Base-by-base conservation (phyloP, 2,888 invertebrate species). In the Crematogaster levior region DNA sequence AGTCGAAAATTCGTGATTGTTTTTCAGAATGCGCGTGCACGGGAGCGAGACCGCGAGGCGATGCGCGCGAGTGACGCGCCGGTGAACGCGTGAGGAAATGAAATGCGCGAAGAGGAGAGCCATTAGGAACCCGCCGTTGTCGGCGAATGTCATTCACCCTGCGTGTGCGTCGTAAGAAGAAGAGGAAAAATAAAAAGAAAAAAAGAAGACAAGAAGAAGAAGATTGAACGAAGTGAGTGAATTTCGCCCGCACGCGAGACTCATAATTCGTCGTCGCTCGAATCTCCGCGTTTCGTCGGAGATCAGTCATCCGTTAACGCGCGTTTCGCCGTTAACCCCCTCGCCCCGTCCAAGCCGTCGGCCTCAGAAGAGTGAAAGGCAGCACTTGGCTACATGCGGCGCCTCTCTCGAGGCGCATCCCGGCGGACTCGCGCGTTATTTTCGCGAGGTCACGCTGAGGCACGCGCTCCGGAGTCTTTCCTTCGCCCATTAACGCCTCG, bases 371-470 rank as follows among this genome's bases (percentile, higher is more conserved):
- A 81, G 87, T 86, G 87, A 87, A 87, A 88, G 87, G 86, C 46
- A 48, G 30, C 80, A 58, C 74, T 66, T 56, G 21, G 40, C 66
- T 56, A 30, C 56, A 66, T 74, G 68, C 53, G 58, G 56, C 24
- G 53, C 46, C 37, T 34, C 72, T 83, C 72, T 15, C 79, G 84
- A 51, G 84, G 70, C 51, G 34, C 72, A 84, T 75, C 88, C 74
- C 60, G 65, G 58, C 58, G 72, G 61, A 43, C 34, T 77, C 86
- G 48, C 88, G 82, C 74, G 88, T 86, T 82, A 88, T 88, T 87
- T 84, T 87, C 84, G 82, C 86, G 63, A 88, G 84, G 88, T 53
- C 88, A 65, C 61, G 53, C 46, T 58, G 75, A 85, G 68, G 43
- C 66, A 7, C 68, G 12, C 21, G 12, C 34, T 34, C 37, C 53